Conservation (phyloP, 2,797 vertebrate species). For the Pangasius sanitwongsei region DNA sequence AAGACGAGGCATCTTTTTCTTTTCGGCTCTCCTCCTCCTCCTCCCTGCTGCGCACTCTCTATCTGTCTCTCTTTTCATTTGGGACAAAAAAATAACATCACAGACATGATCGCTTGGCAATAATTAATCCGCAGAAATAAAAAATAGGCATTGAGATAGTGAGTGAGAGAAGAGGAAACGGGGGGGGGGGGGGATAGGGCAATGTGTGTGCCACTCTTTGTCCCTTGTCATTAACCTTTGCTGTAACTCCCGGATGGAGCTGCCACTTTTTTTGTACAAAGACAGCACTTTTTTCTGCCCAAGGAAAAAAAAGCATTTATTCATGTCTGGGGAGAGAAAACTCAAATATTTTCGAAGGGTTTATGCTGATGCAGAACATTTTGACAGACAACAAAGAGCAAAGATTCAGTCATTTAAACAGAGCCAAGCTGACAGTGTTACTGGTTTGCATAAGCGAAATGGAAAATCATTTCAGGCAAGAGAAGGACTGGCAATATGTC, state of each 20-base stretch:
- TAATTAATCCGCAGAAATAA: slow-evolving; percentile 88
- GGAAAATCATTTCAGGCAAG: slow-evolving; percentile 57
- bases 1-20: slow-evolving; percentile 78
- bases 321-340: slow-evolving; percentile 67
- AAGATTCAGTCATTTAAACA: slow-evolving; percentile 65
- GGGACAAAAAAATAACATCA: slow-evolving; percentile 74
- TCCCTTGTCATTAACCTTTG: slow-evolving; percentile 92
- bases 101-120: slow-evolving; percentile 84
- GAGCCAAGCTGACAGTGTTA: slow-evolving; percentile 40
- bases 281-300: slow-evolving; percentile 74
- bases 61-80: slow-evolving; percentile 62
- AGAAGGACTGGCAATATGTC: slow-evolving; percentile 57
- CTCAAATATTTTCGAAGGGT: slow-evolving; percentile 65
- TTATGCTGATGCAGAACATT: slow-evolving; percentile 79
- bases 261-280: slow-evolving; percentile 77
- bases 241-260: slow-evolving; percentile 79
- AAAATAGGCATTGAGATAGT: slow-evolving; percentile 83
- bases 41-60: slow-evolving; percentile 30
- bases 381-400: slow-evolving; percentile 64
- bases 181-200: slow-evolving; percentile 61
- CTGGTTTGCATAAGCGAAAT: slow-evolving; percentile 60
- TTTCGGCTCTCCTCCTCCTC: slow-evolving; percentile 63
- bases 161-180: slow-evolving; percentile 37
- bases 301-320: slow-evolving; percentile 83
- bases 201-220: slow-evolving; percentile 90